Evolutionary conservation across 30 jellyfish, hydroid and myxozoan genomes (phyloP), one percentile per base, ranked within the genome.

Genomic region (Hydractinia echinata): DNA sequence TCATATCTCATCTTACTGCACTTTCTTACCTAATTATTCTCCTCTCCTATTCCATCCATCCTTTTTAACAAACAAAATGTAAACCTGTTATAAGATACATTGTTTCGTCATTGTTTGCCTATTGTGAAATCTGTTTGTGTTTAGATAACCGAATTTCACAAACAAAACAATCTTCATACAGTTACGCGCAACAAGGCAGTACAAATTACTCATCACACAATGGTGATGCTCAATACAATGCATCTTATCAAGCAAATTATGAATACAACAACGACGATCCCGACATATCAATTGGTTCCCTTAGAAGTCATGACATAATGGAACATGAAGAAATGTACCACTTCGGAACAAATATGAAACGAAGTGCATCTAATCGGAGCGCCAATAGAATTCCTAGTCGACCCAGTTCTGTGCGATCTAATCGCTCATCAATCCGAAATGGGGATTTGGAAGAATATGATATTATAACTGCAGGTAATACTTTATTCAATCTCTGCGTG

Each of bases 381-480:
- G 74, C 18, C 39, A 51, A 44, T 7, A 64, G 74, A 4, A 64
- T 64, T 64, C 74, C 74, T 64, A 64, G 74, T 64, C 74, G 74
- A 7, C 39, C 74, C 74, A 64, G 39, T 51, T 64, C 74, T 44
- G 74, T 64, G 51, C 74, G 74, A 7, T 64, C 74, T n/a, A 64
- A 7, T 64, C 74, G 74, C 6, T 64, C 74, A n/a, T 64, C 74
- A 44, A 64, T n/a, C 39, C 19, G 74, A 51, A 64, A 6, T 64
- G 74, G 51, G 18, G 74, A 64, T 64, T 44, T 13, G 19, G 74
- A 64, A 64, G 74, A 64, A 64, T 64, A 64, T 64, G 74, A 64
- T 64, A 64, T 64, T 13, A 64, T 64, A 6, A 64, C 18, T n/a
- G 74, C 74, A 64, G 74, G 74, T 64, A 7, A 64, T 44, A 4